Base-by-base conservation (phyloP, 2,888 invertebrate species). In the Apamea monoglypha region DNA sequence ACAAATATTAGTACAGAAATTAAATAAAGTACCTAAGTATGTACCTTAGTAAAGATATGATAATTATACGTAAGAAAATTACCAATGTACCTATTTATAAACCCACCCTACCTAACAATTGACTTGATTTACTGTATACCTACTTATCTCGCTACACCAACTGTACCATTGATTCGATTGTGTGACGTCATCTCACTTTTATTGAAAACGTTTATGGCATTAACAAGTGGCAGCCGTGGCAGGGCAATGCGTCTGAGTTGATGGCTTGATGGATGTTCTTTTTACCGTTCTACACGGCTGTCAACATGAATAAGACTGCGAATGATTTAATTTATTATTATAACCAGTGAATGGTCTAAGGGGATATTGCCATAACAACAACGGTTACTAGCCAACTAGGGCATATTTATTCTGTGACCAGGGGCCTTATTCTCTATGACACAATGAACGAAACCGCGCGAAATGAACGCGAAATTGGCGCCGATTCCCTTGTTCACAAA, bases 131-230 rank as follows among this genome's bases (percentile, higher is more conserved):
- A 25, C 14, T 70, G 50, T 32, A 21, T 21, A 50, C 29, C 25
- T 32, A 50, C 29, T 32, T 32, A 50, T 25, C 16, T 50, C 25
- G 32, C 8, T 53, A 36, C 32, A 32, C 25, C 16, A 50, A 70
- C 10, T 16, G 16, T 70, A 53, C 63, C 36, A 61, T 70, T 36
- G 36, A 63, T 36, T 40, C 64, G 21, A 64, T 64, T 64, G 36
- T 36, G 70, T 64, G n/a, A 69, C 69, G 63, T 80, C 78, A 76
- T 47, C 53, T 21, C 29, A 59, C 14, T 76, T 75, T 83, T 81
- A 86, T 85, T 86, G 69, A 82, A 86, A 86, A 66, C 86, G 86
- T 75, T 82, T 82, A 86, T 83, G 47, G 53, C 40, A 67, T 71
- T 82, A 75, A 50, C 47, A 36, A 64, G 68, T 50, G 61, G 29